Evolutionary conservation across 1,140 invertebrate species (phyloP), one percentile per base, ranked within the genome.

Genomic region (Tachypleus tridentatus): DNA sequence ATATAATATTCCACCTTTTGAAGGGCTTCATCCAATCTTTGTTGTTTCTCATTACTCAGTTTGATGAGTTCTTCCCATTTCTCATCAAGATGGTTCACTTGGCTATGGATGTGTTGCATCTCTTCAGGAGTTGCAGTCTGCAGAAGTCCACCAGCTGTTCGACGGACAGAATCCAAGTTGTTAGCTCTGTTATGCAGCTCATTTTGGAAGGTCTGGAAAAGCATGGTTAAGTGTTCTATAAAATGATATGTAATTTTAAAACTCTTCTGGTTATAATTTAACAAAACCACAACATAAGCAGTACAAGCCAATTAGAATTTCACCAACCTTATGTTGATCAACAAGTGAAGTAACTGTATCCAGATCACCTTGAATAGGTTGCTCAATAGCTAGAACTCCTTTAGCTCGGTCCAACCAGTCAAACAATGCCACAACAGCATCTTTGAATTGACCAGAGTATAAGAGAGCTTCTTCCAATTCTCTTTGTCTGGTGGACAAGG

Each of bases 401-500:
- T 91, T 85, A 5, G 87, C 85, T 73, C 91, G 93, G 73, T 86
- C 84, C 52, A 98, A 79, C 95, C 95, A 98, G 65, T 97, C 93
- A 10, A 98, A 78, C 9, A 98, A 80, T 48, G 93, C 94, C 57
- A 91, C 87, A 73, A 97, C 85, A 9, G 95, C 96, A 75, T 98
- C 96, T 74, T 94, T 95, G 76, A 95, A 97, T 76, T 97, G 94
- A 7, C 94, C 95, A 58, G 91, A 93, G 77, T 93, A 92, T 4
- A 97, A 78, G 3, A 98, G 77, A 10, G 93, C 92, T 76, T 98
- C 94, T 75, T 97, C 95, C 7, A 98, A 76, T 75, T 92, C 93
- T 49, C 93, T 82, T 80, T 98, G 94, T 69, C 88, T 78, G 29
- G 29, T 29, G 2, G 29, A 29, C 29, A 29, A 29, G 29, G 29